Base-by-base conservation (phyloP, 2,113 vertebrate genomes). In the Osmerus eperlanus region DNA sequence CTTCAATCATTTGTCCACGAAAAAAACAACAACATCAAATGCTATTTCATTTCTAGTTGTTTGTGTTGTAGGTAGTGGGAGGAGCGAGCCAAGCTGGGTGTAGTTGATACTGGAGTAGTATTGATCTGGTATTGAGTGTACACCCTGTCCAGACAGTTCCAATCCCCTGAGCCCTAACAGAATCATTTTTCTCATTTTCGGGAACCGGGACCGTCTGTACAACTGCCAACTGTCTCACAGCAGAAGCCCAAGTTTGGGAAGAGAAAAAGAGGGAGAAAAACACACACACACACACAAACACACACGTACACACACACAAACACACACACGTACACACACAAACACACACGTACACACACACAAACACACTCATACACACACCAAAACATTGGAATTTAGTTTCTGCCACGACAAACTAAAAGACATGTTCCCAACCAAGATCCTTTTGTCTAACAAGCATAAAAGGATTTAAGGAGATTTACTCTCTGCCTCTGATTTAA, bases 381-480 rank as follows among this genome's bases (percentile, higher is more conserved):
- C 21, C 4, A 60, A 28, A 56, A 65, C 77, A 87, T 79, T 80
- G 74, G 81, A 82, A 72, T 52, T 32, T 36, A 75, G 71, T 74
- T 56, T 68, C 66, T 79, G 65, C 78, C 63, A 78, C 76, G 63
- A 70, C 41, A 83, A 84, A 85, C 84, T 83, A 67, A 83, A 78
- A 86, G 86, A 79, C 74, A 68, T 73, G 78, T 82, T 84, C 60
- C 79, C 71, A 77, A 86, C 85, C 78, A 84, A 76, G 73, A 79
- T 69, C 64, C 78, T 73, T 87, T 86, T 88, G 84, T 87, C 84
- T 87, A 83, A 87, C 81, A 90, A 80, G 81, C 82, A 84, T 86
- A 85, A 83, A 83, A 84, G 82, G 84, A 89, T 89, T 90, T 86
- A 65, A 80, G 74, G 80, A 90, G 87, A 87, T 90, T 87, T 88